A percentile compares a stretch with the other conserved stretches of the same genome.
phyloP scores from a whole-genome alignment of 2,888 invertebrate species.

The Tanytarsus gracilentus region DNA sequence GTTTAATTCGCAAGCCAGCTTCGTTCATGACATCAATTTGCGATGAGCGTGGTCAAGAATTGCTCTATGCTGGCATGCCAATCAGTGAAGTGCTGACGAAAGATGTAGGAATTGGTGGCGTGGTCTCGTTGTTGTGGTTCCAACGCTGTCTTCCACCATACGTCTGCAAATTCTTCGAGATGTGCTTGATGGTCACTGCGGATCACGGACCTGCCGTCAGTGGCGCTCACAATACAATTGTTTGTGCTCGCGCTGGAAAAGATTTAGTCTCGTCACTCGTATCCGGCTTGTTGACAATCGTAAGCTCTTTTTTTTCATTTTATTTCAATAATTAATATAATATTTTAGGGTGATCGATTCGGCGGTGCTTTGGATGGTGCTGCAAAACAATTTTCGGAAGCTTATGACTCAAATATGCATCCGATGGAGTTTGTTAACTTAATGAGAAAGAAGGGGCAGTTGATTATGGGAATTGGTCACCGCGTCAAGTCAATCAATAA shows the following conservation, averaged over 20 bases:
- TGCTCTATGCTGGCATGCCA: slow-evolving; percentile 92
- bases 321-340: slow-evolving; percentile 10
- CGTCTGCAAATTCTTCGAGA: slow-evolving; percentile 95
- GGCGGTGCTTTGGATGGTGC: slow-evolving; percentile 98
- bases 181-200: slow-evolving; percentile 97
- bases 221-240: slow-evolving; percentile 97
- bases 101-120: slow-evolving; percentile 95
- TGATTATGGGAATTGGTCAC: slow-evolving; percentile 99
- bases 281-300: slow-evolving; percentile 93
- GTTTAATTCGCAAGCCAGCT: slow-evolving; percentile 95
- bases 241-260: slow-evolving; percentile 94
- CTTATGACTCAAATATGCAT: slow-evolving; percentile 85
- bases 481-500: slow-evolving; percentile 89
- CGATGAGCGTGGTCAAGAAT: slow-evolving; percentile 95
- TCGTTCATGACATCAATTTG: slow-evolving; percentile 99
- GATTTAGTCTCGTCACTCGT: slow-evolving; percentile 93
- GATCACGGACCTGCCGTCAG: slow-evolving; percentile 99
- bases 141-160: slow-evolving; percentile 90
- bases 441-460: slow-evolving; percentile 92
- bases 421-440: slow-evolving; percentile 98
- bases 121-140: slow-evolving; percentile 96
- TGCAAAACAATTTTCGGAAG: slow-evolving; percentile 93
- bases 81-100: slow-evolving; percentile 82
- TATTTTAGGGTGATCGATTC: slow-evolving; percentile 83
- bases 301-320: slow-evolving; percentile 46